phyloP scores from a whole-genome alignment of 2,888 invertebrate species.

The Pseudococcus viburni region DNA sequence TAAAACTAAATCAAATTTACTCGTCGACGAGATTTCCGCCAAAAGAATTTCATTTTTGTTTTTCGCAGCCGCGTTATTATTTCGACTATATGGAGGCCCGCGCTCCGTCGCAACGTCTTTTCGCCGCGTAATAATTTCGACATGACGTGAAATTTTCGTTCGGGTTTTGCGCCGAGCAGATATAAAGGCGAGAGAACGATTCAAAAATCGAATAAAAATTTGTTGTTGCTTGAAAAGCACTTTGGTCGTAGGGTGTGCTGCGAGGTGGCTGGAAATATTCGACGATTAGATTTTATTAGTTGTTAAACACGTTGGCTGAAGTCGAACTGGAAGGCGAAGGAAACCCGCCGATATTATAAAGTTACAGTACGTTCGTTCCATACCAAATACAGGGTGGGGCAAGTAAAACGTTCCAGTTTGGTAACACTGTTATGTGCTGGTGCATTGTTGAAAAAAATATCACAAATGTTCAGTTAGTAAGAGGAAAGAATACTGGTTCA shows the following conservation, averaged over 20 bases:
- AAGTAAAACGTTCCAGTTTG: too few relatives aligned
- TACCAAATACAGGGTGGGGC: neutral
- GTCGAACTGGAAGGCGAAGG: neutral
- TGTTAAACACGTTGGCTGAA: neutral
- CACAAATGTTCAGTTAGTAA: too few relatives aligned
- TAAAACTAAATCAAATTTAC: conserved; percentile 35
- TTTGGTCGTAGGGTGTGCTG: neutral
- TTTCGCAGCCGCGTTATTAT: neutral
- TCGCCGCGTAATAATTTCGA: neutral
- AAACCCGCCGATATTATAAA: neutral
- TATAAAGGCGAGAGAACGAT: neutral
- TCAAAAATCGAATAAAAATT: conserved; percentile 17
- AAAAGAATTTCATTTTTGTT: conserved; percentile 36
- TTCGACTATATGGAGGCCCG: neutral
- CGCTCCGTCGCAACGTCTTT: too few relatives aligned
- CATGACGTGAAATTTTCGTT: neutral
- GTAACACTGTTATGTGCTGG: too few relatives aligned
- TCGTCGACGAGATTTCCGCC: conserved; percentile 10
- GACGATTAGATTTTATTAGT: conserved; percentile 31
- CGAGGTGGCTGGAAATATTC: neutral
- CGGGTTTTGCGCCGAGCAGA: neutral
- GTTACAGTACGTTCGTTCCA: conserved; percentile 1
- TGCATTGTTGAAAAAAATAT: too few relatives aligned
- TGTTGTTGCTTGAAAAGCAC: neutral
- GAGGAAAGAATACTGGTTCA: too few relatives aligned